A percentile compares a stretch with the other conserved stretches of the same genome.
phyloP scores from a whole-genome alignment of 1,140 invertebrate genomes.

The Drosophila rhopaloa region DNA sequence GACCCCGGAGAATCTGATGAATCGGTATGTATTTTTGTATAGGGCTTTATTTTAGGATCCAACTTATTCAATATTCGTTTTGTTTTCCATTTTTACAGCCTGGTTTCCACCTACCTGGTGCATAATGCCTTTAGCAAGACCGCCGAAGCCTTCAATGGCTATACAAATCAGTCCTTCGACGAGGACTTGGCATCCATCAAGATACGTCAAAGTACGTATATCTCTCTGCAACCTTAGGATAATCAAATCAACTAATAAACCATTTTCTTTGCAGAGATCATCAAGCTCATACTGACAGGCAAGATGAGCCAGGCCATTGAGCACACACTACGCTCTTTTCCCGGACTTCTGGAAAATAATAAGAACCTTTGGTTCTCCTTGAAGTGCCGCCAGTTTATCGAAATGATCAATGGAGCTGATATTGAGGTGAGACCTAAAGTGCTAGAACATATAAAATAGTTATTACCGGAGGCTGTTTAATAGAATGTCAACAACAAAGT shows the following conservation, averaged over 20 bases:
- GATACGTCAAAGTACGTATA: slow-evolving; percentile 96
- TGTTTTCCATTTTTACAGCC: slow-evolving; percentile 87
- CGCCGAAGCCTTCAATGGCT: slow-evolving; percentile 97
- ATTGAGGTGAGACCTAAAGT: slow-evolving; percentile 85
- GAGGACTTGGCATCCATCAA: slow-evolving; percentile 98
- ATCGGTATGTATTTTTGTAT: slow-evolving; percentile 26
- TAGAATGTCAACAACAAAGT: slow-evolving; percentile 75
- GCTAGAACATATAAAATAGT: too few relatives aligned
- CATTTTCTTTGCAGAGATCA: slow-evolving; percentile 90
- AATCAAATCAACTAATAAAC: slow-evolving; percentile 1
- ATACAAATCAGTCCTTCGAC: slow-evolving; percentile 94
- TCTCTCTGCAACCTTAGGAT: too few relatives aligned
- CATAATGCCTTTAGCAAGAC: slow-evolving; percentile 99
- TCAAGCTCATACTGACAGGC: slow-evolving; percentile 95
- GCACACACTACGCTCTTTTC: slow-evolving; percentile 94
- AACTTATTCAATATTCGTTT: background rate
- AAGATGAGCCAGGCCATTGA: slow-evolving; percentile 98
- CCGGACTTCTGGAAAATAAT: slow-evolving; percentile 95
- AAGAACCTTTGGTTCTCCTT: slow-evolving; percentile 96
- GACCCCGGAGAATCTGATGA: slow-evolving; percentile 71
- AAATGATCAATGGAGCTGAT: slow-evolving; percentile 95
- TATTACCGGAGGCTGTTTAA: background rate
- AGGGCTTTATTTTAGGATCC: background rate
- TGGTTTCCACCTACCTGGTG: slow-evolving; percentile 98
- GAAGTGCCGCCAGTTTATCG: slow-evolving; percentile 98